A percentile compares a stretch with the other conserved stretches of the same genome.
Evolutionary conservation across 2,113 vertebrate genomes (phyloP).

Genomic region (Salvelinus namaycush): DNA sequence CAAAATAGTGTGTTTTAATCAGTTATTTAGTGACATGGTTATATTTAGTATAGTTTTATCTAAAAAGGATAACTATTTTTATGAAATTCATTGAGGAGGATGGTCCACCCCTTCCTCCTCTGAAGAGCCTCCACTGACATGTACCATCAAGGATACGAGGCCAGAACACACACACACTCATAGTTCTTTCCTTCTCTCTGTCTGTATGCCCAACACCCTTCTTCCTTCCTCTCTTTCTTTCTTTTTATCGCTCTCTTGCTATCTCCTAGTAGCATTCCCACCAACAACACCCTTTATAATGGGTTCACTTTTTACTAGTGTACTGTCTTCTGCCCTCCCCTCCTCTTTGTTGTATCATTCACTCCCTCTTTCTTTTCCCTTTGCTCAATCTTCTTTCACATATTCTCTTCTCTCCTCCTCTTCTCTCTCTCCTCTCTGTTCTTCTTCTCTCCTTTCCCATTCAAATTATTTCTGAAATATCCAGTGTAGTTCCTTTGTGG

Average conservation of each 20-base stretch:
- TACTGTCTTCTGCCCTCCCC: background rate
- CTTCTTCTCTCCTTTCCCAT: background rate
- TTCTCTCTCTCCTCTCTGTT: background rate
- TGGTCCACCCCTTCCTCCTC: too few relatives aligned
- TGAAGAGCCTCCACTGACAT: background rate
- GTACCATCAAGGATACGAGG: background rate
- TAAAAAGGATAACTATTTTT: too few relatives aligned
- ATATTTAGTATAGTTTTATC: too few relatives aligned
- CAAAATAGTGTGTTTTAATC: too few relatives aligned
- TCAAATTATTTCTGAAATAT: conserved; percentile 1
- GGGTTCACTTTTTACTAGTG: conserved; percentile 1
- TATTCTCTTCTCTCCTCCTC: background rate
- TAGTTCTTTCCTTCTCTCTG: conserved; percentile 17
- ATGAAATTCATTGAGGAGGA: too few relatives aligned
- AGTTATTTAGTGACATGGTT: too few relatives aligned
- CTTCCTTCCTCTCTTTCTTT: conserved; percentile 2
- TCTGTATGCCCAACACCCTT: background rate
- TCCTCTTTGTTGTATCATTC: background rate
- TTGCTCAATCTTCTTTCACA: background rate
- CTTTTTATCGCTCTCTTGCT: conserved; percentile 15
- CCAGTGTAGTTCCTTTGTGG: background rate
- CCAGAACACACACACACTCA: conserved; percentile 14
- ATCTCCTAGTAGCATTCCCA: conserved; percentile 22
- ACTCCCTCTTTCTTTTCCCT: background rate
- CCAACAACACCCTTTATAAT: conserved; percentile 16